Evolutionary conservation across 2,797 vertebrate genomes (phyloP), one percentile per base, ranked within the genome.

Genomic region (Gambusia yucatana): DNA sequence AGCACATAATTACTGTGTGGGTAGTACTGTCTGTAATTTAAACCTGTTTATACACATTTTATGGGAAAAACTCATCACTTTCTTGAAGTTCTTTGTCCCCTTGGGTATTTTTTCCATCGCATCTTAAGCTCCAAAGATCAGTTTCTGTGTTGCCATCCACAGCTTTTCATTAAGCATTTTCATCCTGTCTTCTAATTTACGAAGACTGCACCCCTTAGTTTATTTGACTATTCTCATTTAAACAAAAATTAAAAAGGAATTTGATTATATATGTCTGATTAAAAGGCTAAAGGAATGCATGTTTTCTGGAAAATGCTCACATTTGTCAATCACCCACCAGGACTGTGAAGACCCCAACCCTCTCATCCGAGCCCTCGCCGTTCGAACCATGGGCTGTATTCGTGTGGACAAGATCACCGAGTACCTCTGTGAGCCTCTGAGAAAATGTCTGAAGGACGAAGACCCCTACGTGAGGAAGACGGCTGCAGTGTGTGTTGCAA

Each of bases 271-370:
- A 22, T 71, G 39, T 8, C 63, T 70, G 33, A 63, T 22, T 28
- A n/a, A 70, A 44, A 16, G 25, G 22, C 43, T 28, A 44, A 44
- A 70, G 25, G 20, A 69, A 44, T 70, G 13, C 13, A 44, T 46
- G 6, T 70, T 70, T 70, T 70, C 13, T 41, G 4, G 43, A 77
- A 81, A 59, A 3, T 0, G 71, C 0, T 65, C 44, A 80, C 33
- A 17, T 63, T 20, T 84, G 14, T 77, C 17, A 73, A 75, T 14
- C 55, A 28, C 25, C 4, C 44, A 22, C 71, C 91, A 99, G 98
- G 98, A 99, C 91, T 99, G 98, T 25, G 98, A 99, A 81, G 98
- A 99, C 87, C 98, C 98, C 0, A 99, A 99, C 95, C 98, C 98
- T 3, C 95, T 99, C 80, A 99, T 99, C 93, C 96, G 98, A 0